phyloP scores from a whole-genome alignment of 1,140 invertebrate species.

The Cydia fagiglandana region DNA sequence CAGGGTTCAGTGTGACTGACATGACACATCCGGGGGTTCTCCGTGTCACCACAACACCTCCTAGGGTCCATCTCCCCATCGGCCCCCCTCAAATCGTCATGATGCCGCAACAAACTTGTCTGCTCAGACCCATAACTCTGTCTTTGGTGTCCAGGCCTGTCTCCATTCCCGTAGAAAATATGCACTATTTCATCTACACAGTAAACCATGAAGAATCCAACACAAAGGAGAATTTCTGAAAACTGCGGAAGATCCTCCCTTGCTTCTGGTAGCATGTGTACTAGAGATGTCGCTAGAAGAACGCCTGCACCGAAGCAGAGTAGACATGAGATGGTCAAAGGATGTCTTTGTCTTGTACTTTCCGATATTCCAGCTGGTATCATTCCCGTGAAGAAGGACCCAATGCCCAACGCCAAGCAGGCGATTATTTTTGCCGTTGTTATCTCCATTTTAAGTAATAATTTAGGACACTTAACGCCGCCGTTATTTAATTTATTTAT shows the following conservation, averaged over 20 bases:
- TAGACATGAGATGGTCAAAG: conserved; percentile 82
- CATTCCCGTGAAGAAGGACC: conserved; percentile 84
- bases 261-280: conserved; percentile 92
- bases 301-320: conserved; percentile 93
- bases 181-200: conserved; percentile 88
- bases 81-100: conserved; percentile 34
- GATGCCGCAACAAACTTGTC: conserved; percentile 43
- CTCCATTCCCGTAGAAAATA: conserved; percentile 78
- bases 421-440: conserved; percentile 83
- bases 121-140: conserved; percentile 55
- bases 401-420: conserved; percentile 84
- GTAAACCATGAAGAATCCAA: conserved; percentile 90
- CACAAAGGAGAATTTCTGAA: conserved; percentile 86
- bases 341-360: conserved; percentile 77
- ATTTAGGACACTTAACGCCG: neutral
- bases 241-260: conserved; percentile 78
- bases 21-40: conserved; percentile 82
- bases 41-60: conserved; percentile 65
- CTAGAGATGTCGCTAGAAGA: conserved; percentile 88
- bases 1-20: conserved; percentile 82
- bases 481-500: conserved; percentile 30
- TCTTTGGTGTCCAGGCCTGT: conserved; percentile 39
- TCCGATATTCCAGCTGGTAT: conserved; percentile 82
- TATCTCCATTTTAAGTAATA: conserved; percentile 59
- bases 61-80: conserved; percentile 54